Conservation (phyloP, 2,113 vertebrate genomes). For the Pogonocichla stellata region DNA sequence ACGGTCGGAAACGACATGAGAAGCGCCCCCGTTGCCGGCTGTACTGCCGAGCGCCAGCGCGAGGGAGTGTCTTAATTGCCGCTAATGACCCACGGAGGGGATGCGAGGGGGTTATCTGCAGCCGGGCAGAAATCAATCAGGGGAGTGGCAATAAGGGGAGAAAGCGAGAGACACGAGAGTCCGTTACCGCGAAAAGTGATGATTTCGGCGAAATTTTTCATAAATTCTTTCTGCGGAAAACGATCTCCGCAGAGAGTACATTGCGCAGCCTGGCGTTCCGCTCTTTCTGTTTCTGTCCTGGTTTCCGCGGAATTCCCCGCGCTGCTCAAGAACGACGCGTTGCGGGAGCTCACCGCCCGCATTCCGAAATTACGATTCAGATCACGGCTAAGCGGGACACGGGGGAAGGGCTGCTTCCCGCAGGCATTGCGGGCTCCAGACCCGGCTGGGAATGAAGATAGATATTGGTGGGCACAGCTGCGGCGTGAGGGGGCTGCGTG, state of each 20-base stretch:
- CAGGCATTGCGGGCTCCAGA: background rate
- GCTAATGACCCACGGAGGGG: background rate
- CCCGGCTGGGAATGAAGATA: background rate
- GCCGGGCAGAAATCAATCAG: constrained; percentile 1
- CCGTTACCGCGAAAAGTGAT: background rate
- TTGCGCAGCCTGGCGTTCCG: background rate
- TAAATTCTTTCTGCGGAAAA: background rate
- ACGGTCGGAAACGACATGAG: fast-evolving
- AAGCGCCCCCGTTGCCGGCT: background rate
- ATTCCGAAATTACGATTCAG: background rate
- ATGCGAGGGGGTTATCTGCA: background rate
- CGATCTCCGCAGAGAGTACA: background rate
- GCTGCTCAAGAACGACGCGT: background rate
- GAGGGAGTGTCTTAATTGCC: constrained; percentile 6
- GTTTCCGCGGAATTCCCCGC: background rate
- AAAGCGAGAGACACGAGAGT: background rate
- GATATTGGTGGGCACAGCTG: background rate
- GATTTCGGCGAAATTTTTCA: background rate
- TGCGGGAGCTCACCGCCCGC: background rate
- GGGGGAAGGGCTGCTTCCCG: background rate
- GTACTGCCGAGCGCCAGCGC: background rate
- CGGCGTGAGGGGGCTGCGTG: background rate
- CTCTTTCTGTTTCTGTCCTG: background rate
- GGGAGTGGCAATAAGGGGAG: background rate
- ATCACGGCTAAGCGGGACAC: background rate